Evolutionary conservation across 2,888 invertebrate species (phyloP).

Genomic region (Thymelicus lineola): DNA sequence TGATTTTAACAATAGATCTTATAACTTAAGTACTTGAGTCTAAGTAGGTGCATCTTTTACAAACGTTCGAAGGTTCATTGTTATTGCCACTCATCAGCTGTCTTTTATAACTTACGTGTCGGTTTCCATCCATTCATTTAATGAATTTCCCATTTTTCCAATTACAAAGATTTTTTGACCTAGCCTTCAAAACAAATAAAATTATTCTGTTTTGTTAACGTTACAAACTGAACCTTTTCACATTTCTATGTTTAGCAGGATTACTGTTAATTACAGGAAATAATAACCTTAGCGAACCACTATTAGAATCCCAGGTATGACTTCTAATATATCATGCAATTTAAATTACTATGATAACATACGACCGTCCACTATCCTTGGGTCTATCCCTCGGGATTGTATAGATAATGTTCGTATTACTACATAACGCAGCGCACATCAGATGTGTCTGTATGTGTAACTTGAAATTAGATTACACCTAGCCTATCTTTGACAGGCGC

Average conservation of each 20-base stretch:
- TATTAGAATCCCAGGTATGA: conserved; percentile 16
- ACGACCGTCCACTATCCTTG: conserved; percentile 31
- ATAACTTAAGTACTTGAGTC: too few relatives aligned
- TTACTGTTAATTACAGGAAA: background rate
- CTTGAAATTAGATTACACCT: background rate
- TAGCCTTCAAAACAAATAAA: too few relatives aligned
- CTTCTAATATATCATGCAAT: conserved; percentile 36
- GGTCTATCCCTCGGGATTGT: conserved; percentile 49
- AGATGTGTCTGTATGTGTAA: conserved; percentile 8
- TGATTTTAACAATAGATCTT: too few relatives aligned
- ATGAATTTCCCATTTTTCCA: too few relatives aligned
- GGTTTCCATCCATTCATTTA: too few relatives aligned
- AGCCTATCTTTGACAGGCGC: background rate
- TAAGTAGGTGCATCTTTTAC: too few relatives aligned
- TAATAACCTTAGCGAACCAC: background rate
- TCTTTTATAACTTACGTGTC: too few relatives aligned
- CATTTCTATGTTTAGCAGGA: background rate
- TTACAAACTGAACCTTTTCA: background rate
- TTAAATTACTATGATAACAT: conserved; percentile 39
- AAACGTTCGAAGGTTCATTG: too few relatives aligned
- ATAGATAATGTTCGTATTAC: conserved; percentile 61
- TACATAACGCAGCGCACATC: background rate
- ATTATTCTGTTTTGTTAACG: too few relatives aligned
- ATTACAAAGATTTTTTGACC: too few relatives aligned
- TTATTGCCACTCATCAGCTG: too few relatives aligned